Evolutionary conservation across 2,797 vertebrate genomes (phyloP).

Genomic region (Synaphobranchus kaupii): DNA sequence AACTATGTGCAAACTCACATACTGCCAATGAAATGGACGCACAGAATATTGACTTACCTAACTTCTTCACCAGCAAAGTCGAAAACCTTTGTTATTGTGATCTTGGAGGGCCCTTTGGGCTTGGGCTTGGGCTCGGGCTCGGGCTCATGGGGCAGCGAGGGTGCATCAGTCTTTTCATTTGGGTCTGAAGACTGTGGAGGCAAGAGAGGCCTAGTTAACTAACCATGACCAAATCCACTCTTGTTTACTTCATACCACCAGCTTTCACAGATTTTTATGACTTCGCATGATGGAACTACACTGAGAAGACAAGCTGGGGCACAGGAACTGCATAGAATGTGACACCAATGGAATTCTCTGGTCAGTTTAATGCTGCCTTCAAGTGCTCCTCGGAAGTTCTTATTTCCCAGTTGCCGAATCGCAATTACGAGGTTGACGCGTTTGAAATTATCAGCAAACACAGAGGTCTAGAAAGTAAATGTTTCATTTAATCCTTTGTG

Average conservation of each 20-base stretch:
- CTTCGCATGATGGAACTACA: not conserved
- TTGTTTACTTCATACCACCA: not conserved
- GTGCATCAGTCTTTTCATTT: conserved; percentile 52
- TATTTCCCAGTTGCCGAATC: too few relatives aligned
- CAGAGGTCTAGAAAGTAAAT: too few relatives aligned
- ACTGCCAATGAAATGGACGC: not conserved
- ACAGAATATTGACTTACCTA: conserved; percentile 69
- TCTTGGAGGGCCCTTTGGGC: conserved; percentile 70
- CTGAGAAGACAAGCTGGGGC: not conserved
- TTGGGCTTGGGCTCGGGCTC: conserved; percentile 60
- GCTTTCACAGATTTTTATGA: not conserved
- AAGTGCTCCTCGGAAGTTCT: too few relatives aligned
- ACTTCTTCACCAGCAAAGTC: conserved; percentile 97
- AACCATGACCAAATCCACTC: not conserved
- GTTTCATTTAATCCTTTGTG: too few relatives aligned
- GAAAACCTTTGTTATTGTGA: conserved; percentile 92
- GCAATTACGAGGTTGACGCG: too few relatives aligned
- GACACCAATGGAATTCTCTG: not conserved
- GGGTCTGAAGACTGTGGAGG: conserved; percentile 56
- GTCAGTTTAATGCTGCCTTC: not conserved
- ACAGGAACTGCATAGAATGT: not conserved
- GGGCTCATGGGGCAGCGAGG: conserved; percentile 55
- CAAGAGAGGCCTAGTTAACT: not conserved
- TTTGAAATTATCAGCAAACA: too few relatives aligned
- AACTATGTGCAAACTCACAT: not conserved